Percentiles rank a stretch among this genome's conserved stretches.
Evolutionary conservation across 2,888 invertebrate species (phyloP).

Genomic region (Temnothorax rugatulus): DNA sequence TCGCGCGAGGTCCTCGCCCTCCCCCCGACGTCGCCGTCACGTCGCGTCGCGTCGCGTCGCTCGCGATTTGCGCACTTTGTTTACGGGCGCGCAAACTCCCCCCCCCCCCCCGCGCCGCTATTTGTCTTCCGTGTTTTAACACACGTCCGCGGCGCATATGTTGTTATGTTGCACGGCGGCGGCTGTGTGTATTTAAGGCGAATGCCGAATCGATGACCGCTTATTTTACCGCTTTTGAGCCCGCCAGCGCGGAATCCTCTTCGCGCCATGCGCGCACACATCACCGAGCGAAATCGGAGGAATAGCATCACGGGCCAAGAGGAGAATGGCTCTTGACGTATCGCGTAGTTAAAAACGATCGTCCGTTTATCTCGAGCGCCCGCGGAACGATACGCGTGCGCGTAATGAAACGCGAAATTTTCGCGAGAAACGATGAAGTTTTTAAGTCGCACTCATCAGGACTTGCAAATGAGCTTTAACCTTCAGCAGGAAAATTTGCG

Average conservation of each 20-base stretch:
- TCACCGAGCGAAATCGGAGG: conserved; percentile 2
- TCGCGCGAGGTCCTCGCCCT: conserved; percentile 25
- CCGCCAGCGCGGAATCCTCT: conserved; percentile 3
- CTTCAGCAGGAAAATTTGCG: conserved; percentile 8
- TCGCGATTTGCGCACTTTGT: conserved; percentile 50
- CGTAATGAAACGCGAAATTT: background rate
- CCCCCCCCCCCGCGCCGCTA: background rate
- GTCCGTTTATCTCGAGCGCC: background rate
- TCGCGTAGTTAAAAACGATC: background rate
- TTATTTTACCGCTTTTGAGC: conserved; percentile 46
- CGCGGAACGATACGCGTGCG: background rate
- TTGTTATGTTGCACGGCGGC: background rate
- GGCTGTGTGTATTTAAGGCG: conserved; percentile 49
- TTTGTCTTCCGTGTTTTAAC: conserved; percentile 53
- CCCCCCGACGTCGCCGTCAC: conserved; percentile 1
- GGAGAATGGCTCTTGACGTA: background rate
- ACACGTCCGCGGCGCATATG: conserved; percentile 27
- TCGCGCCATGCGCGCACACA: background rate
- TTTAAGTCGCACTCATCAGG: background rate
- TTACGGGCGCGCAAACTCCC: conserved; percentile 9
- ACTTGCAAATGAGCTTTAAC: conserved; percentile 1
- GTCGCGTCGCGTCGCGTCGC: conserved; percentile 16
- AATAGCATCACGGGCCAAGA: background rate
- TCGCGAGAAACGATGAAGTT: background rate
- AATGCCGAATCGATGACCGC: conserved; percentile 48